phyloP scores from a whole-genome alignment of 2,113 vertebrate genomes.

The human (Homo sapiens) region GRCh38 chr3:187204001-187204500 shows the following conservation, averaged over 20 bases:
- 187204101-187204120: background rate
- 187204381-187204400: no score
- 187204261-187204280: background rate
- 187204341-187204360: no score
- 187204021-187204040: background rate
- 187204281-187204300: no score
- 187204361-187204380: no score
- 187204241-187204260: background rate
- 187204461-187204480: no score
- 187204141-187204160: background rate
- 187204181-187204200: background rate
- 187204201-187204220: background rate
- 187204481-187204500: no score
- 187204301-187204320: no score
- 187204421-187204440: no score
- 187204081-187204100: background rate
- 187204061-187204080: background rate
- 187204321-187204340: no score
- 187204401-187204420: no score
- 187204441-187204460: rapidly evolving
- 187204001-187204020: background rate
- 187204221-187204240: background rate
- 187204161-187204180: background rate
- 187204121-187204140: background rate
- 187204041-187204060: background rate